These are phyloP conservation scores for Caerostris darwini DNA, from an alignment of 1,140 invertebrate genomes.

Conservation along the genomic window DNA sequence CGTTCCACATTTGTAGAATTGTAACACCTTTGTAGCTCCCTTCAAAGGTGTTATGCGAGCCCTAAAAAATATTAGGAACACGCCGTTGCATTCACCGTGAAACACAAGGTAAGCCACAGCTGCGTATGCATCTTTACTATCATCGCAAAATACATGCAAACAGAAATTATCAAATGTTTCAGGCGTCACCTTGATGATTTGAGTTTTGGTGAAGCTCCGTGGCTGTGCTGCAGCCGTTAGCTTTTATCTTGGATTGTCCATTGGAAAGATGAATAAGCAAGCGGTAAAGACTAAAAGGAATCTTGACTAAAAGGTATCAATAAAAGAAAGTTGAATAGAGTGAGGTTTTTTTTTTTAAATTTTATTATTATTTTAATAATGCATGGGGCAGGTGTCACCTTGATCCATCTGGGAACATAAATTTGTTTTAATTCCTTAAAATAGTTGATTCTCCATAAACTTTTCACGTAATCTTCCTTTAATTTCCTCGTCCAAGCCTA, in stretches of 20 bases:
- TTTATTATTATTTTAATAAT: neutral
- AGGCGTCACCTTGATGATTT: too few species aligned
- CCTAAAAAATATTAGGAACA: conserved; percentile 58
- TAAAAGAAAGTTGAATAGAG: too few species aligned
- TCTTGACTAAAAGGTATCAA: too few species aligned
- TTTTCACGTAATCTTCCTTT: neutral
- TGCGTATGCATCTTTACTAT: conserved; percentile 49
- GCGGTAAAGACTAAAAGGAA: too few species aligned
- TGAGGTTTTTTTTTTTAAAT: neutral
- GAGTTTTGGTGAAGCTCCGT: too few species aligned
- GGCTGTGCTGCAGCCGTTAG: too few species aligned
- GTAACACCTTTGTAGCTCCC: neutral
- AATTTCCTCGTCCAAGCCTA: neutral
- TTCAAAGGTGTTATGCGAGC: conserved; percentile 58
- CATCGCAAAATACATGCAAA: neutral
- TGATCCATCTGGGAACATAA: too few species aligned
- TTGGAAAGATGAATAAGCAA: conserved; percentile 58
- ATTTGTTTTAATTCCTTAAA: neutral
- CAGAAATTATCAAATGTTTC: too few species aligned
- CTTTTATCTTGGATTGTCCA: too few species aligned
- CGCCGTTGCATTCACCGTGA: neutral
- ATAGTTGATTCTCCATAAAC: conserved; percentile 34
- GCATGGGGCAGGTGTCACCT: neutral
- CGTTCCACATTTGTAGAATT: too few species aligned
- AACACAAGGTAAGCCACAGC: conserved; percentile 32